A percentile compares a stretch with the other conserved stretches of the same genome.
Evolutionary conservation across 2,888 invertebrate genomes (phyloP).

Genomic region (Pteria penguin): DNA sequence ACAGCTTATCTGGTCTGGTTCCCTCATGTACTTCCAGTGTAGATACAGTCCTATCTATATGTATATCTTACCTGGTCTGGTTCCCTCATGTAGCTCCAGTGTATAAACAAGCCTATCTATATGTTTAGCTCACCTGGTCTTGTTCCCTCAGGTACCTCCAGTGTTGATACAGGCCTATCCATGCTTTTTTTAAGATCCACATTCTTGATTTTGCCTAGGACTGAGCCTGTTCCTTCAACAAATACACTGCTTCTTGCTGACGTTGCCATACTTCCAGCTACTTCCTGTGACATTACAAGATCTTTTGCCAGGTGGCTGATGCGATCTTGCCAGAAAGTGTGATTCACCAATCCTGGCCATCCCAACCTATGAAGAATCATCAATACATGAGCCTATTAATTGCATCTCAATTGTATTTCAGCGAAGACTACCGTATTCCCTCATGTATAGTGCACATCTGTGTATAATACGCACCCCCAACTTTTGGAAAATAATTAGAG

Average conservation of each 20-base stretch:
- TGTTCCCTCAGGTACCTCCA: slow-evolving; percentile 56
- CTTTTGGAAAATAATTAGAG: too few relatives aligned
- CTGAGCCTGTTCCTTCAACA: slow-evolving; percentile 69
- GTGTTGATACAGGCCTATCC: slow-evolving; percentile 59
- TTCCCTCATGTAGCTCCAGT: too few relatives aligned
- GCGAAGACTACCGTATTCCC: too few relatives aligned
- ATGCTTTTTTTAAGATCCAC: slow-evolving; percentile 63
- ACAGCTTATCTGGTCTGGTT: slow-evolving; percentile 63
- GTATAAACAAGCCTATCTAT: too few relatives aligned
- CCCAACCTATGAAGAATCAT: slow-evolving; percentile 73
- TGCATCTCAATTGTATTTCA: too few relatives aligned
- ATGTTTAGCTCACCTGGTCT: slow-evolving; percentile 66
- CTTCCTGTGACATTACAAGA: slow-evolving; percentile 62
- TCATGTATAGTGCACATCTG: too few relatives aligned
- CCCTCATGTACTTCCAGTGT: slow-evolving; percentile 58
- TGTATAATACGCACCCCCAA: too few relatives aligned
- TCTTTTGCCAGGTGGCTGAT: slow-evolving; percentile 75
- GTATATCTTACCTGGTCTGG: too few relatives aligned
- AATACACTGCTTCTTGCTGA: slow-evolving; percentile 68
- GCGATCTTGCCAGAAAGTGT: slow-evolving; percentile 78
- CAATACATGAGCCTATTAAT: too few relatives aligned
- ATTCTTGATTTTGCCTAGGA: slow-evolving; percentile 68
- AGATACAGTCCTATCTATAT: slow-evolving; percentile 58
- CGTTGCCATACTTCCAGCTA: slow-evolving; percentile 58
- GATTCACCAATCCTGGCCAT: slow-evolving; percentile 78